These are phyloP conservation scores for Natrix natrix DNA, from an alignment of 2,797 vertebrate genomes.

Conservation along the genomic window DNA sequence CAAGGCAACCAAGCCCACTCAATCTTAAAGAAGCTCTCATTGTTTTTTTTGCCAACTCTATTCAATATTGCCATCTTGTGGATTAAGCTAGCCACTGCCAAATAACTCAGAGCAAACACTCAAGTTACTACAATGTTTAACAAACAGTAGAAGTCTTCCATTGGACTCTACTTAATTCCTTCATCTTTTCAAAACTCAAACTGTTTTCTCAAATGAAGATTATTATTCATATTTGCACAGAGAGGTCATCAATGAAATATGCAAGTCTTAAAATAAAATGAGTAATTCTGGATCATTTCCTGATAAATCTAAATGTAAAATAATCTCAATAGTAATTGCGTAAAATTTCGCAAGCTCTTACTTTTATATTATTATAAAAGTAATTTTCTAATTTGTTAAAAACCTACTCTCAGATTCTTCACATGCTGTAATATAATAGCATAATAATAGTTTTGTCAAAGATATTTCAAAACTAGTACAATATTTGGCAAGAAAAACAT, in stretches of 20 bases:
- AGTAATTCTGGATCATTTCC: neutral
- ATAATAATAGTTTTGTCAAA: neutral
- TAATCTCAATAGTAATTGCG: neutral
- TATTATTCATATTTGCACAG: neutral
- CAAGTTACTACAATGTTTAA: neutral
- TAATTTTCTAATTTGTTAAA: neutral
- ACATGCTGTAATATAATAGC: neutral
- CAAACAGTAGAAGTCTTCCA: neutral
- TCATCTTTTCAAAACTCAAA: neutral
- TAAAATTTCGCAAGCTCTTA: neutral
- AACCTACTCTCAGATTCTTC: neutral
- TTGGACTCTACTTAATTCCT: neutral
- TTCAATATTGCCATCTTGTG: slow-evolving; percentile 63
- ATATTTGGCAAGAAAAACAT: neutral
- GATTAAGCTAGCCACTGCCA: neutral
- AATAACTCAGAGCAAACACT: neutral
- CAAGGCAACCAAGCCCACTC: fast-evolving
- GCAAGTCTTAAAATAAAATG: neutral
- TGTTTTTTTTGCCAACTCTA: neutral
- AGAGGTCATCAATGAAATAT: neutral
- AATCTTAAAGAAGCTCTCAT: neutral
- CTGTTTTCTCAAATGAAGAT: neutral
- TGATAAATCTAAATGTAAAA: neutral
- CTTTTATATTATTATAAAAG: neutral
- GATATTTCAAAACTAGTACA: neutral